These are phyloP conservation scores for Lasioglossum albipes DNA, from an alignment of 1,140 invertebrate genomes.

Conservation along the genomic window DNA sequence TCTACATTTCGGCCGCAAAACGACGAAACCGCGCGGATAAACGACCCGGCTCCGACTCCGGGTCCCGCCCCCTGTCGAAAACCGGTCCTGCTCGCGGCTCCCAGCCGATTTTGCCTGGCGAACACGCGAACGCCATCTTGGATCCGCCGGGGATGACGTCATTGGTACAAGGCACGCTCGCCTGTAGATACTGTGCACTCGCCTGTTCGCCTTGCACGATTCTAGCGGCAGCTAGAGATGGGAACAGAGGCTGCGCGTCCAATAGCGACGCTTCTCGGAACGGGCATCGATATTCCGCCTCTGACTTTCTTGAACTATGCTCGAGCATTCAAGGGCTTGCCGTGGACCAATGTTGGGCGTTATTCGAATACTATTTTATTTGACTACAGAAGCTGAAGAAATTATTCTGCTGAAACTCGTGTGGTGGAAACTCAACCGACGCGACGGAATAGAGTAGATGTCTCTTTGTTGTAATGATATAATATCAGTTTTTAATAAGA, in stretches of 20 bases:
- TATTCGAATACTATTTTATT: too few species aligned
- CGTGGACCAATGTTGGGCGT: too few species aligned
- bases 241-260: constrained; percentile 11
- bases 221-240: constrained; percentile 34
- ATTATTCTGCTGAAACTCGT: too few species aligned
- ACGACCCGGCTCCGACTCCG: constrained; percentile 36
- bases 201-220: constrained; percentile 36
- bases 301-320: neutral
- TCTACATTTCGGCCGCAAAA: constrained; percentile 56
- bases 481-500: too few species aligned
- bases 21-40: constrained; percentile 52
- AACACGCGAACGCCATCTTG: constrained; percentile 71
- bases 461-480: too few species aligned
- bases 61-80: constrained; percentile 49
- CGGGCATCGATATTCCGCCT: constrained; percentile 8
- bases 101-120: constrained; percentile 70
- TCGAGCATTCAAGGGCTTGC: neutral
- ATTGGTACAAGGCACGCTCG: constrained; percentile 58
- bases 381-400: too few species aligned
- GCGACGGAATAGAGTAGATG: too few species aligned
- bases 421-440: too few species aligned
- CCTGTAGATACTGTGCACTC: constrained; percentile 27
- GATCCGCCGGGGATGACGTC: constrained; percentile 68
- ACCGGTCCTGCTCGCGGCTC: constrained; percentile 67
- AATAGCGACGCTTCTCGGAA: neutral